Base-by-base conservation (phyloP, 2,113 vertebrate species). In the Psittacara wagleri region DNA sequence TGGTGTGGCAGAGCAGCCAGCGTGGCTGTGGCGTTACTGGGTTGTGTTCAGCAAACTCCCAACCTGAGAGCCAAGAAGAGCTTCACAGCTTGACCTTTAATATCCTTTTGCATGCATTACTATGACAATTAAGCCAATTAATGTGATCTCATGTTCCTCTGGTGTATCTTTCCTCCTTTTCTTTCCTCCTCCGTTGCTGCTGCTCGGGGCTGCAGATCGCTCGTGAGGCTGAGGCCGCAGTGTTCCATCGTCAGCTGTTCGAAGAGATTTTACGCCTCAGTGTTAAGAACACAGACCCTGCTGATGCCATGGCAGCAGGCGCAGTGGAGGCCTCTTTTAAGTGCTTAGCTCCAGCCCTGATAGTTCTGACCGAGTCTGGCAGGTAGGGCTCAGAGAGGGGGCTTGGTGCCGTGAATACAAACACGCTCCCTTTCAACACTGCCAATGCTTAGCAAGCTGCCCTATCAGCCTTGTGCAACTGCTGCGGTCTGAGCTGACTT, bases 321-420 rank as follows among this genome's bases (percentile, higher is more conserved):
- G 99, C 99, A 20, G 99, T 99, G 95, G 98, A 99, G 98, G 99
- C 99, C 83, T 99, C 99, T 96, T 99, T 99, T 99, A 99, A 99
- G 97, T 99, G 99, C 97, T 98, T 99, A 97, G 98, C 99, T 75
- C 96, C 98, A 92, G 99, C 98, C 87, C 97, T 99, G 97, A 97
- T 99, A 99, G 99, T 99, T 98, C 98, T 99, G 98, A 99, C 99
- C 33, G 99, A 99, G 95, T 99, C 99, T 22, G 99, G 99, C 98
- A 99, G 99, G 99, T 99, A 99, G 98, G 99, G 98, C 96, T 98
- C 97, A 72, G 97, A 83, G 79, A 96, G 83, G 94, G 86, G 52
- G 57, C 81, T 95, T 13, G 5, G 55, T 22, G 77, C 61, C 88
- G 3, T 0, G 33, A 80, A 27, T 67, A 33, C 31, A 52, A 86